Evolutionary conservation across 92 coral and sea anemone genomes (phyloP).

Genomic region (Paramuricea clavata): DNA sequence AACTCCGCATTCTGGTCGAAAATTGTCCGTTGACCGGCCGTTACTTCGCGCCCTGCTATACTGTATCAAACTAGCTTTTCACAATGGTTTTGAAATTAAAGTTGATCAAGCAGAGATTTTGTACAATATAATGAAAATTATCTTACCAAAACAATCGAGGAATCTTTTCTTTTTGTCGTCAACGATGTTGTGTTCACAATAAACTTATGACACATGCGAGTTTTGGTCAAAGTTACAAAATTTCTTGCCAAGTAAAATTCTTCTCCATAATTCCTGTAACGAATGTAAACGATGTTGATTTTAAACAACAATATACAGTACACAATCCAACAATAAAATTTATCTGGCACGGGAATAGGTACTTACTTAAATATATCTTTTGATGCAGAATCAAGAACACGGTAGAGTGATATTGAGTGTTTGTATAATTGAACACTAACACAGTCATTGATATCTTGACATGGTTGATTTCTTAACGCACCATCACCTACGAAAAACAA

Average conservation of each 20-base stretch:
- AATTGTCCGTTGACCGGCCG: too few relatives aligned
- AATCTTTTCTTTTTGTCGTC: slow-evolving; percentile 48
- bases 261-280: slow-evolving; percentile 72
- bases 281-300: background rate
- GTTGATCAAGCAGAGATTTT: too few relatives aligned
- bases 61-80: too few relatives aligned
- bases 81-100: too few relatives aligned
- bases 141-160: slow-evolving; percentile 79
- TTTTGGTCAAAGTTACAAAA: slow-evolving; percentile 70
- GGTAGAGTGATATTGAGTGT: slow-evolving; percentile 15
- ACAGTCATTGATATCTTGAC: background rate
- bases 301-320: background rate
- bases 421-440: slow-evolving; percentile 20
- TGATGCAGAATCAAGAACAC: background rate
- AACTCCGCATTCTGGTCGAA: too few relatives aligned
- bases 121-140: too few relatives aligned
- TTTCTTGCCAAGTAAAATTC: slow-evolving; percentile 78
- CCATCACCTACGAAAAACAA: background rate
- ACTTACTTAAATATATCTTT: slow-evolving; percentile 34
- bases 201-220: slow-evolving; percentile 84
- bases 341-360: background rate
- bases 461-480: background rate
- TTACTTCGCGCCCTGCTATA: too few relatives aligned
- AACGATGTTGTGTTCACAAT: slow-evolving; percentile 71
- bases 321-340: too few relatives aligned